phyloP scores from a whole-genome alignment of 2,113 vertebrate species.

The Macaca nemestrina region DNA sequence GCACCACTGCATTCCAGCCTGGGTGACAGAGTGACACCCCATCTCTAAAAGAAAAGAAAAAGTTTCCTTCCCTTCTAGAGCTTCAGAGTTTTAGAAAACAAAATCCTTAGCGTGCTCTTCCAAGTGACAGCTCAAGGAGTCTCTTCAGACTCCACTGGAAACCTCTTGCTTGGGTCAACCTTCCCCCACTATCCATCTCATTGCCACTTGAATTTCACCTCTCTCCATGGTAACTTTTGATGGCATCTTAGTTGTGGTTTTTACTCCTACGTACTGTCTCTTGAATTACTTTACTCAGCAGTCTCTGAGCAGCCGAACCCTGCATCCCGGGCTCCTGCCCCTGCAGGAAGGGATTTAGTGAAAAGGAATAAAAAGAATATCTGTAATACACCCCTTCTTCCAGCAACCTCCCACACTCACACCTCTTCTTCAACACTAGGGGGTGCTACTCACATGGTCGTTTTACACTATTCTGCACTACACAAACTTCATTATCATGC shows the following conservation, averaged over 20 bases:
- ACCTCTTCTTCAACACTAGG: background rate
- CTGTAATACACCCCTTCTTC: background rate
- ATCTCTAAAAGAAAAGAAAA: background rate
- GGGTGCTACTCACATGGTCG: background rate
- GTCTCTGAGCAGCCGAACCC: background rate
- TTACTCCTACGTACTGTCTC: background rate
- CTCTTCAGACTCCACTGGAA: background rate
- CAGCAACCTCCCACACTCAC: background rate
- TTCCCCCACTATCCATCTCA: background rate
- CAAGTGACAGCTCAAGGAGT: background rate
- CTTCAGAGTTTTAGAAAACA: background rate
- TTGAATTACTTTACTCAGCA: background rate
- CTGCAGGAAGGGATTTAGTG: background rate
- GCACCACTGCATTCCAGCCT: too few relatives aligned
- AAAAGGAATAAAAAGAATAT: background rate
- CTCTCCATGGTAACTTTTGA: background rate
- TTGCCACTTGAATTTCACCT: background rate
- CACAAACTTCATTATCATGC: background rate
- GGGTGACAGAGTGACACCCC: too few relatives aligned
- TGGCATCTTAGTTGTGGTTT: background rate
- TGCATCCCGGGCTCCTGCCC: background rate
- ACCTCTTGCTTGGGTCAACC: background rate
- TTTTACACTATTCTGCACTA: background rate
- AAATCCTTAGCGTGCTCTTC: background rate
- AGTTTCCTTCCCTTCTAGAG: background rate